A percentile compares a stretch with the other conserved stretches of the same genome.
Evolutionary conservation across 2,888 invertebrate genomes (phyloP).

Genomic region (Lampropteryx suffumata): DNA sequence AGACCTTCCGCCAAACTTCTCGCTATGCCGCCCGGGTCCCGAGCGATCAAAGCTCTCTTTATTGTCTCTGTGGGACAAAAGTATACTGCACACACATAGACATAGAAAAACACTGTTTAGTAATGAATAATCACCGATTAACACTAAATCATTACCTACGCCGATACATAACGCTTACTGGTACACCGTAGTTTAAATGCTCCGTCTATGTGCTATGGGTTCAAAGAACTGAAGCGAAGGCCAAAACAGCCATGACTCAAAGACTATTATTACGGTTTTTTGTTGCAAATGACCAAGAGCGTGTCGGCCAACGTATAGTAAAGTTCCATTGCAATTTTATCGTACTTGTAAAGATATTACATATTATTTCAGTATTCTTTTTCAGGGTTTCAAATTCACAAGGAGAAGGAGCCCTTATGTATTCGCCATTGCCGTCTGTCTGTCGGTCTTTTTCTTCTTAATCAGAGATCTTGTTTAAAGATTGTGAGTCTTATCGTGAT

Average conservation of each 20-base stretch:
- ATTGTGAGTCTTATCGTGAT: no score
- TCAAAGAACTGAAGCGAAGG: constrained; percentile 72
- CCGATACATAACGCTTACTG: constrained; percentile 59
- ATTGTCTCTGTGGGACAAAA: constrained; percentile 55
- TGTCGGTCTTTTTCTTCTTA: no score
- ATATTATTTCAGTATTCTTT: no score
- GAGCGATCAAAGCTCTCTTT: constrained; percentile 68
- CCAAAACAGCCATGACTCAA: constrained; percentile 66
- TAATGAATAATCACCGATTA: constrained; percentile 3
- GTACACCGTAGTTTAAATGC: constrained; percentile 33
- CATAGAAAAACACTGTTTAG: constrained; percentile 21
- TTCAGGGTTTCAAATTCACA: no score
- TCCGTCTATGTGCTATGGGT: constrained; percentile 45
- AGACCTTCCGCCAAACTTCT: constrained; percentile 62
- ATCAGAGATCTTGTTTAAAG: no score
- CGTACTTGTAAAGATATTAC: no score
- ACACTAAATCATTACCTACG: constrained; percentile 23
- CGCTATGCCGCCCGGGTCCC: constrained; percentile 67
- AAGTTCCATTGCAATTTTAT: not conserved
- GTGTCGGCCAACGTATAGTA: not conserved
- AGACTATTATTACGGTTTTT: constrained; percentile 63
- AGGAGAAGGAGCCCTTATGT: no score
- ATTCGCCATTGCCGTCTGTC: no score
- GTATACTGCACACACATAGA: constrained; percentile 8
- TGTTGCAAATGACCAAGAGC: constrained; percentile 36